Base-by-base conservation (phyloP, 2,113 vertebrate genomes). In the Ciconia stormi region DNA sequence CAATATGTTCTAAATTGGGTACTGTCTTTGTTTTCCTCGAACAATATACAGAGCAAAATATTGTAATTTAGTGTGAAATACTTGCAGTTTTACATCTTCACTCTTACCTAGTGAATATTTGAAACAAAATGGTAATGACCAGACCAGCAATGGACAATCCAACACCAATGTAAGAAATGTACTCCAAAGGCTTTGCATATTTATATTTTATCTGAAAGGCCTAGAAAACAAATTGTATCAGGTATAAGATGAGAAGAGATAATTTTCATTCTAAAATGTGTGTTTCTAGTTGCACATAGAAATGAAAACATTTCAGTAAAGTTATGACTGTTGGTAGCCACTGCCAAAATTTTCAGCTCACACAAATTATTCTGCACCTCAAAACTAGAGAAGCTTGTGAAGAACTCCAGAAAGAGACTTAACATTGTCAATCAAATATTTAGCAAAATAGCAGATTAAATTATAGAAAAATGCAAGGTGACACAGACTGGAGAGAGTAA, bases 41-140 rank as follows among this genome's bases (percentile, higher is more conserved):
- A 44, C 11, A 63, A 44, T 44, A 47, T 19, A 30, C 22, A 55
- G 32, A 89, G 26, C 5, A 67, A 66, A 70, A 47, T 55, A 84
- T 9, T 53, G 21, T 66, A 74, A 74, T 6, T 87, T 93, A 62
- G 19, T 7, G 3, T 46, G 73, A 80, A 71, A 73, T 42, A 49
- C 32, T 69, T 80, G 20, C 15, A 52, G 27, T 46, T 96, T 77
- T 65, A 56, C 29, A 42, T 88, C 56, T 66, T 89, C 36, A 59
- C 26, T 91, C 97, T 98, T 98, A 98, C 96, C 97, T 98, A 32
- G 87, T 97, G n/a, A 91, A 29, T 89, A 98, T 86, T 87, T 97
- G 96, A 96, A 98, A 98, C 40, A 95, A 67, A 91, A 97, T 96
- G 4, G 87, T 97, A 55, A 97, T 83, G 83, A 40, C 29, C 82